Evolutionary conservation across 1,140 invertebrate species (phyloP).

Genomic region (Mamestra configurata): DNA sequence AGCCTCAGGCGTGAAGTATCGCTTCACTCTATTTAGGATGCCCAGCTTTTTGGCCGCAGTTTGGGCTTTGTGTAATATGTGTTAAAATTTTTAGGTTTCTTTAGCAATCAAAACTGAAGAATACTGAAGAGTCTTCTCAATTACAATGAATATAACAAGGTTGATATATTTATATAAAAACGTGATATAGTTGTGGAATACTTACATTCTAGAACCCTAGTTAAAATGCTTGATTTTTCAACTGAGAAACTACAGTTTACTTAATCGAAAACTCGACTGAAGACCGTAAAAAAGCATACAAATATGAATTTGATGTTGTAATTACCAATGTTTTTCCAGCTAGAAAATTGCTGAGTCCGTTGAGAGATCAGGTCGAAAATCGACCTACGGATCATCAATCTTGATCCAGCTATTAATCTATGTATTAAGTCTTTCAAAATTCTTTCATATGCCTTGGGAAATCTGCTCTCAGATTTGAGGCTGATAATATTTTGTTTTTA

Average conservation of each 20-base stretch:
- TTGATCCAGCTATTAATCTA: slow-evolving; percentile 29
- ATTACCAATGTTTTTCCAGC: slow-evolving; percentile 18
- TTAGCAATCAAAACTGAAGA: too few species aligned
- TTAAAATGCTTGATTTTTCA: not conserved
- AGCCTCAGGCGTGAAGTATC: too few species aligned
- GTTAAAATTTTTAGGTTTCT: too few species aligned
- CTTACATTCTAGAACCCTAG: not conserved
- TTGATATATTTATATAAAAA: not conserved
- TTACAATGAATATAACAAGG: too few species aligned
- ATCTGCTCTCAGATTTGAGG: not conserved
- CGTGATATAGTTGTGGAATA: not conserved
- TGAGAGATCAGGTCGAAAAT: slow-evolving; percentile 15
- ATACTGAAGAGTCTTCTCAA: too few species aligned
- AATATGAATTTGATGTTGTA: slow-evolving; percentile 4
- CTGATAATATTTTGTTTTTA: not conserved
- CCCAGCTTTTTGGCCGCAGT: too few species aligned
- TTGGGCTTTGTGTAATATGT: too few species aligned
- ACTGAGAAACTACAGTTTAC: not conserved
- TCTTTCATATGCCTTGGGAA: slow-evolving; percentile 14
- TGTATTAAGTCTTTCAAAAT: slow-evolving; percentile 13
- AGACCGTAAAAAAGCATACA: slow-evolving; percentile 4
- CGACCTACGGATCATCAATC: slow-evolving; percentile 6
- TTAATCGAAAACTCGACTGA: not conserved
- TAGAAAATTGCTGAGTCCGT: slow-evolving; percentile 27
- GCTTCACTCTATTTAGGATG: too few species aligned